Evolutionary conservation across 1,140 invertebrate genomes (phyloP).

Genomic region (Asobara japonica): DNA sequence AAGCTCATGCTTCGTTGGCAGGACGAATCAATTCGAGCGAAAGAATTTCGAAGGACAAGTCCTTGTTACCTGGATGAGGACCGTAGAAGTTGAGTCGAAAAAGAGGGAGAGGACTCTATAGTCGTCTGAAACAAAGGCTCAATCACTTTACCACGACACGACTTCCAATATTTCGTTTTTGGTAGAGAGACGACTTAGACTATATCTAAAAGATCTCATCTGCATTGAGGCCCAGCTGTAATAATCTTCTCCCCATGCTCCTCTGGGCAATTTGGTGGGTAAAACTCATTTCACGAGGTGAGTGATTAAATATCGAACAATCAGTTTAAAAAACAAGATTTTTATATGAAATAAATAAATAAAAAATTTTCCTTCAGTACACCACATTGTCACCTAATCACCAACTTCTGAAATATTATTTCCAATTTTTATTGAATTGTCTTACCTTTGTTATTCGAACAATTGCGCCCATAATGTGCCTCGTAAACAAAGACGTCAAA

Average conservation of each 20-base stretch:
- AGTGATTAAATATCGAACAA: no score
- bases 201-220: constrained; percentile 50
- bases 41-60: constrained; percentile 36
- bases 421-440: no score
- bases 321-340: no score
- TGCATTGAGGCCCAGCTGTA: no score
- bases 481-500: no score
- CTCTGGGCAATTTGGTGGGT: constrained; percentile 50
- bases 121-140: constrained; percentile 61
- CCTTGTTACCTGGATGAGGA: constrained; percentile 44
- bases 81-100: constrained; percentile 44
- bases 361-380: no score
- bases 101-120: constrained; percentile 37
- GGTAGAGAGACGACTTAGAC: neutral
- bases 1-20: constrained; percentile 21
- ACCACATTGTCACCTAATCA: no score
- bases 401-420: no score
- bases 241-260: constrained; percentile 58
- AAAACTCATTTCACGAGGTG: no score
- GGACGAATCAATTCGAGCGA: constrained; percentile 39
- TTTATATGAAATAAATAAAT: no score
- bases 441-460: no score
- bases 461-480: no score
- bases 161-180: neutral
- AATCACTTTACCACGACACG: constrained; percentile 1